phyloP scores from a whole-genome alignment of 1,140 invertebrate species.

The Akabosia matsudoensis region DNA sequence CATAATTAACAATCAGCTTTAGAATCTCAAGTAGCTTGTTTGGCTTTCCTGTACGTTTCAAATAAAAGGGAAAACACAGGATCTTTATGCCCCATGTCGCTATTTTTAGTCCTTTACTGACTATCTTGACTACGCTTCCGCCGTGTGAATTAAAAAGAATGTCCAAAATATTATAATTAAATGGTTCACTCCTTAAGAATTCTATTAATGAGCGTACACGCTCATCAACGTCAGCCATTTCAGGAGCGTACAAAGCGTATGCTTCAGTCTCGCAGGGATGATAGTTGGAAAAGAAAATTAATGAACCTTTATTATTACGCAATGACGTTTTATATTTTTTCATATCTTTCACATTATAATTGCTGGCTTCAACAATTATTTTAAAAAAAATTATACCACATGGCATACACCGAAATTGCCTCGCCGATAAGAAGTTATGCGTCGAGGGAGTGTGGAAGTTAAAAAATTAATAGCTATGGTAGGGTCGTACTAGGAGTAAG shows the following conservation, averaged over 20 bases:
- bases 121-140: background rate
- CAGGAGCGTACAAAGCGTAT: background rate
- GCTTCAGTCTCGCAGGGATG: background rate
- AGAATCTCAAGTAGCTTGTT: background rate
- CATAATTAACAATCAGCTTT: background rate
- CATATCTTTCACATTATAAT: no score
- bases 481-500: no score
- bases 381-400: no score
- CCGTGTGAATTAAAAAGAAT: background rate
- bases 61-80: no score
- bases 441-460: no score
- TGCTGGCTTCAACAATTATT: background rate
- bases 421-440: no score
- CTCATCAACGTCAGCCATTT: background rate
- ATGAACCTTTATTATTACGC: background rate
- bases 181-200: background rate
- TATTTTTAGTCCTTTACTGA: no score
- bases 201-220: background rate
- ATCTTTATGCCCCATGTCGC: no score
- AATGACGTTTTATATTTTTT: no score
- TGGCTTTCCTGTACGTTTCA: background rate
- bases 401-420: no score
- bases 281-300: background rate
- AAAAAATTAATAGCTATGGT: no score
- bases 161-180: background rate